phyloP scores from a whole-genome alignment of 2,113 vertebrate species.

The Parus major region DNA sequence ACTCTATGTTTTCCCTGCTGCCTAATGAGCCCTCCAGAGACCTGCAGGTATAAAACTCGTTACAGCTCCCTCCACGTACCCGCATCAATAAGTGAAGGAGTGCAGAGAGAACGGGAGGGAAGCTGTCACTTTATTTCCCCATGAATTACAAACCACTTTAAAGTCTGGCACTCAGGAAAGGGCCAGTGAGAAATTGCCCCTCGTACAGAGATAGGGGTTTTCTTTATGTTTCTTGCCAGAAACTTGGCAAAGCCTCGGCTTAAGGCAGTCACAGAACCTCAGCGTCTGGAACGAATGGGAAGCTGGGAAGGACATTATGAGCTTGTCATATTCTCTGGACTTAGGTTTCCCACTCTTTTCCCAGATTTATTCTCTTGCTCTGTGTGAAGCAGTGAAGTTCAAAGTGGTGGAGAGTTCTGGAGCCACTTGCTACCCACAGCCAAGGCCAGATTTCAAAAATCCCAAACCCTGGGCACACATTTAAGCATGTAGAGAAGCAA shows the following conservation, averaged over 20 bases:
- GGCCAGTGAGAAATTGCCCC: constrained; percentile 47
- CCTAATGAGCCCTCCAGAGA: constrained; percentile 82
- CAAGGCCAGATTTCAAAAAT: background rate
- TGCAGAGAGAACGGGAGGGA: constrained; percentile 49
- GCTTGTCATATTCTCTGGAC: background rate
- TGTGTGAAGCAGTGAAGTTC: background rate
- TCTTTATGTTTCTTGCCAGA: constrained; percentile 23
- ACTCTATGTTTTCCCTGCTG: constrained; percentile 71
- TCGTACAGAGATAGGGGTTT: constrained; percentile 46
- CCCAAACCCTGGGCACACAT: background rate
- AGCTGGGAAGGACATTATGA: background rate
- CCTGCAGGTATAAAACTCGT: constrained; percentile 74
- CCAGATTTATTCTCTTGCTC: background rate
- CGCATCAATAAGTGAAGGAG: constrained; percentile 72
- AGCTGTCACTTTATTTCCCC: constrained; percentile 71
- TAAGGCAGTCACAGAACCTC: background rate
- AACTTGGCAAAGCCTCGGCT: constrained; percentile 15
- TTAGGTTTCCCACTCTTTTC: background rate
- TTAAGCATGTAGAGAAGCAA: constrained; percentile 12
- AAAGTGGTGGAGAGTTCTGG: background rate
- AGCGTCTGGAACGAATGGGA: background rate
- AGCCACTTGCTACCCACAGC: background rate
- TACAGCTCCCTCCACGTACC: constrained; percentile 64
- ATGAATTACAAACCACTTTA: constrained; percentile 75
- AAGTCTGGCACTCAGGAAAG: constrained; percentile 44